These are phyloP conservation scores for Hirudinaria manillensis DNA, from an alignment of 2,888 invertebrate genomes.

Conservation along the genomic window DNA sequence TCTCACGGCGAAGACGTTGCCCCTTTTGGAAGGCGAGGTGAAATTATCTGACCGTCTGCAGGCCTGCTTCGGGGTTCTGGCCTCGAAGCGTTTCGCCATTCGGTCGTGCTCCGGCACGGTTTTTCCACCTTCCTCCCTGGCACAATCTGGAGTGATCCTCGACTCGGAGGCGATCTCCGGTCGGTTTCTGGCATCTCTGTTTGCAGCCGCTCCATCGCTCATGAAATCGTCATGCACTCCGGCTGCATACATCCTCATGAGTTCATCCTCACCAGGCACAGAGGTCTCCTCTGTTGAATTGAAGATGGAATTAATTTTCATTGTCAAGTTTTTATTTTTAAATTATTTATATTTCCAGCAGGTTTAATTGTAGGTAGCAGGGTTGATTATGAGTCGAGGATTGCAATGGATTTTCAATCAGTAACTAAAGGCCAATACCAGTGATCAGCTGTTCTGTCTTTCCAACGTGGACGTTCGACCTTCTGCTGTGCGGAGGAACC, in stretches of 20 bases:
- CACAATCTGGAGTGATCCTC: neutral
- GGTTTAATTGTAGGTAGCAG: no score
- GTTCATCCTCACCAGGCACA: neutral
- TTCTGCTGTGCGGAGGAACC: neutral
- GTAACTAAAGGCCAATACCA: no score
- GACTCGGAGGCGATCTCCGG: neutral
- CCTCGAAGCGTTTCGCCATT: neutral
- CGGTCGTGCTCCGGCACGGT: no score
- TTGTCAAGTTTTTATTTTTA: no score
- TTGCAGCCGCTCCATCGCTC: neutral
- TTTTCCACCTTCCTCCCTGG: neutral
- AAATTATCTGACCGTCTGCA: neutral
- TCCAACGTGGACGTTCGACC: neutral
- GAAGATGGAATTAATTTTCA: no score
- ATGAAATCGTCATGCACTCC: neutral
- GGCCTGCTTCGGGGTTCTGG: neutral
- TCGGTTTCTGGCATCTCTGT: neutral
- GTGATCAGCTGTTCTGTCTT: no score
- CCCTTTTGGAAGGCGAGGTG: neutral
- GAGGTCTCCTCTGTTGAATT: neutral
- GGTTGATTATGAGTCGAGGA: no score
- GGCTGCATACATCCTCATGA: neutral
- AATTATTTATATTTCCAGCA: no score
- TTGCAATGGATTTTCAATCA: no score
- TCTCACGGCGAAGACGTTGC: slow-evolving; percentile 10